phyloP scores from a whole-genome alignment of 2,113 vertebrate genomes.

The Lycaon pictus region DNA sequence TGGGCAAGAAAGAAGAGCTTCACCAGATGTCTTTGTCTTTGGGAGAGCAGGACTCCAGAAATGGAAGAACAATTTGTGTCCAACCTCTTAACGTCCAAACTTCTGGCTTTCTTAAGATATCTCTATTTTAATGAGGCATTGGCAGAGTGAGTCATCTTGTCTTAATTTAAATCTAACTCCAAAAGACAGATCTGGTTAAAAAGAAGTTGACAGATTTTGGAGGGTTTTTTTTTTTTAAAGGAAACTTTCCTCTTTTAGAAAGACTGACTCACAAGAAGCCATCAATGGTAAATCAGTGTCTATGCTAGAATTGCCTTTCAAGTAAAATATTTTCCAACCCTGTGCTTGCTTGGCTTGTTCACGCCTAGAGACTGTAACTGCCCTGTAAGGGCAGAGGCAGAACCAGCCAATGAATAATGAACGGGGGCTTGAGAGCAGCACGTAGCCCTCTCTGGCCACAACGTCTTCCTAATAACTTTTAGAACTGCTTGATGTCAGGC shows the following conservation, averaged over 20 bases:
- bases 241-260: constrained; percentile 73
- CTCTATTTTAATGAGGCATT: constrained; percentile 63
- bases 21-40: constrained; percentile 29
- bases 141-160: constrained; percentile 63
- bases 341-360: background rate
- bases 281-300: constrained; percentile 55
- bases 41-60: background rate
- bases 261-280: constrained; percentile 68
- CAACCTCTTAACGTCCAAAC: background rate
- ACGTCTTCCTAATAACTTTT: constrained; percentile 66
- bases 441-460: constrained; percentile 41
- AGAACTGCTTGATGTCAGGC: constrained; percentile 72
- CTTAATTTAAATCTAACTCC: constrained; percentile 77
- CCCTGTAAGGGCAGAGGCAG: constrained; percentile 29
- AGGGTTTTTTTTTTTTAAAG: constrained; percentile 66
- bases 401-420: constrained; percentile 69
- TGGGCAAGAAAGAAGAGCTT: background rate
- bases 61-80: background rate
- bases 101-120: constrained; percentile 63
- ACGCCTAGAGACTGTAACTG: background rate
- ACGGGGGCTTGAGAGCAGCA: background rate
- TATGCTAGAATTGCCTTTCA: constrained; percentile 47
- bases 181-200: constrained; percentile 62
- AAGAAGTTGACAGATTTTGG: constrained; percentile 56
- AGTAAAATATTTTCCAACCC: constrained; percentile 19